Percentiles rank a stretch among this genome's conserved stretches.
Evolutionary conservation across 2,888 invertebrate species (phyloP).

Genomic region (Lasioglossum calceatum): DNA sequence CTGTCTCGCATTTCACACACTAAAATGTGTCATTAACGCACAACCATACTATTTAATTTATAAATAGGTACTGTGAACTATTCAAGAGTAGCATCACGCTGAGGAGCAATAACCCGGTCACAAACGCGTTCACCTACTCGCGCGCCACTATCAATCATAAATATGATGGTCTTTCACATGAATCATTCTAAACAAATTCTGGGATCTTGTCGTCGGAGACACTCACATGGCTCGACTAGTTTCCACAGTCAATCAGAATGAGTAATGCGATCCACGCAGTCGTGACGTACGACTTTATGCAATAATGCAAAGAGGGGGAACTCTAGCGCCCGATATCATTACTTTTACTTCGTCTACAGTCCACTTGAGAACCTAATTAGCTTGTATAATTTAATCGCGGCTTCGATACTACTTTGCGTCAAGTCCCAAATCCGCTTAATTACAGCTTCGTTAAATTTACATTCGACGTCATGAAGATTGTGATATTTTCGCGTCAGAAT

Average conservation of each 20-base stretch:
- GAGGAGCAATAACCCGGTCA: neutral
- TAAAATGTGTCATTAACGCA: too few relatives aligned
- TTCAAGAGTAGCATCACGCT: neutral
- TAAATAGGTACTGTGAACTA: neutral
- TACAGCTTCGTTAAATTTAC: neutral
- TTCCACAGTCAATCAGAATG: conserved; percentile 9
- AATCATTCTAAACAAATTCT: conserved; percentile 1
- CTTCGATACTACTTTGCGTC: neutral
- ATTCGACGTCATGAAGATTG: neutral
- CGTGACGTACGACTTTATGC: conserved; percentile 3
- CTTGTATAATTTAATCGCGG: neutral
- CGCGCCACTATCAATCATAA: neutral
- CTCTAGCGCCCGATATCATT: neutral
- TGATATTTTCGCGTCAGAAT: neutral
- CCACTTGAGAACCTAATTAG: neutral
- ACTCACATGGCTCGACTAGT: neutral
- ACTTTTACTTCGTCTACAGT: neutral
- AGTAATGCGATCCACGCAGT: conserved; percentile 15
- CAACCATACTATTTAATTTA: neutral
- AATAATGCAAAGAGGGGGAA: neutral
- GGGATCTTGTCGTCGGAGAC: neutral
- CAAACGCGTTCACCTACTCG: neutral
- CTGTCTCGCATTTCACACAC: too few relatives aligned
- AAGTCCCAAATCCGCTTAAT: neutral
- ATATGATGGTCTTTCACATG: neutral